Evolutionary conservation across 2,113 vertebrate species (phyloP), one percentile per base, ranked within the genome.

Genomic region (Rhegmatorhina hoffmannsi): DNA sequence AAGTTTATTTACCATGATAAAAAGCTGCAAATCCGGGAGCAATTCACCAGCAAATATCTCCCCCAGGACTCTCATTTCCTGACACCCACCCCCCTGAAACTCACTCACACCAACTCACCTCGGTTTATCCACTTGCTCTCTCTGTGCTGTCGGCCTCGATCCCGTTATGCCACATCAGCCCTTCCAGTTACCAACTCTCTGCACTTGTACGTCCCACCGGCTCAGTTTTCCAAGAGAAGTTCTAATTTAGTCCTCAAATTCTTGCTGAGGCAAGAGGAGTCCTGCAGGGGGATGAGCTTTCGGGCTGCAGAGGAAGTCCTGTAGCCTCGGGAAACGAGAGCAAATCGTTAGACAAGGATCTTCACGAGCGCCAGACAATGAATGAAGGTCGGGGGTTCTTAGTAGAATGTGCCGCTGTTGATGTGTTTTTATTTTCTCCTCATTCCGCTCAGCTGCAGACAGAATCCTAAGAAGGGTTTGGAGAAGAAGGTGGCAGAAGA

Each of bases 111-210:
- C 0, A 0, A 23, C 59, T 40, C 70, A 17, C 38, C 29, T 55
- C 50, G 25, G 36, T 16, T 44, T 43, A 28, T 17, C 21, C 63
- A 11, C 50, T 40, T 20, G 50, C 23, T 70, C 40, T 47, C 60
- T 43, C 50, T 20, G 23, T 14, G 13, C 19, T 44, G 68, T 34
- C 7, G 46, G 40, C 52, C 13, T 59, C 3, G 0, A 62, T 43
- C 52, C n/a, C 2, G 0, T 63, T 36, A 43, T 1, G 13, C 25
- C 9, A 2, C 15, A n/a, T 13, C 25, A 36, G 3, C 25, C n/a
- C 33, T 68, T 67, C n/a, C 55, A 49, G 0, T 40, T 68, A 56
- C 13, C 16, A 50, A n/a, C n/a, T 83, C n/a, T 79, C 36, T 29
- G 31, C 62, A 44, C 80, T 89, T 87, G 33, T 46, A 29, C 40